Percentiles rank a stretch among this genome's conserved stretches.
phyloP scores from a whole-genome alignment of 2,797 vertebrate genomes.

The Platalea minor region DNA sequence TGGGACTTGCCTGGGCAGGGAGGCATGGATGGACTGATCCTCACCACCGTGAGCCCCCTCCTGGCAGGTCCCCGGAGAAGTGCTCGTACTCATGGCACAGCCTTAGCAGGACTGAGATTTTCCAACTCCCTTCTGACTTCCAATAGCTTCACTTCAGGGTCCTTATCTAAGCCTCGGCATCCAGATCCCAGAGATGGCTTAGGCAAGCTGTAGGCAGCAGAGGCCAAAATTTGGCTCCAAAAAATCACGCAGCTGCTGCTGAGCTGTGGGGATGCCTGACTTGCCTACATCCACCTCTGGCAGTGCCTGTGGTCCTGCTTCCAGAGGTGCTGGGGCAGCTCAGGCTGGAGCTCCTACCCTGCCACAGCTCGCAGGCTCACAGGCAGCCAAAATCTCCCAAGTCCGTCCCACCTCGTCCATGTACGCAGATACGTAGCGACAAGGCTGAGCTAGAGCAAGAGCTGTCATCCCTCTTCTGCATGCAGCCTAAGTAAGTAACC shows the following conservation, averaged over 20 bases:
- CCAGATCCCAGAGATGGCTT: not conserved
- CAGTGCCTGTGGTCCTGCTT: not conserved
- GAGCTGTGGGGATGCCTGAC: not conserved
- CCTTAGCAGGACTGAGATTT: not conserved
- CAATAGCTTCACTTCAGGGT: fast-evolving
- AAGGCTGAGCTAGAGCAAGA: not conserved
- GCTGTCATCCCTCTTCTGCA: not conserved
- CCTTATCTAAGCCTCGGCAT: not conserved
- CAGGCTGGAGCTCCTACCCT: not conserved
- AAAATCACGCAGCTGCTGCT: not conserved
- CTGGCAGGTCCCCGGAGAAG: not conserved
- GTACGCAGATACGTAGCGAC: fast-evolving
- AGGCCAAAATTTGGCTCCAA: not conserved
- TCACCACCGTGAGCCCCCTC: not conserved
- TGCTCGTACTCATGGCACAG: fast-evolving
- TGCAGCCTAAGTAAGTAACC: not conserved
- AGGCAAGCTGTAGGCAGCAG: not conserved
- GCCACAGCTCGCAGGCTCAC: not conserved
- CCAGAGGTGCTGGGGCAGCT: fast-evolving
- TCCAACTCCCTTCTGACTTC: not conserved
- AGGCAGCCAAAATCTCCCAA: not conserved
- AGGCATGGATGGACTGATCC: not conserved
- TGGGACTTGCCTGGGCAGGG: not conserved
- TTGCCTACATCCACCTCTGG: not conserved
- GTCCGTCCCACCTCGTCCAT: fast-evolving